Base-by-base conservation (phyloP, 2,113 vertebrate species). In the Hemichromis elongatus region DNA sequence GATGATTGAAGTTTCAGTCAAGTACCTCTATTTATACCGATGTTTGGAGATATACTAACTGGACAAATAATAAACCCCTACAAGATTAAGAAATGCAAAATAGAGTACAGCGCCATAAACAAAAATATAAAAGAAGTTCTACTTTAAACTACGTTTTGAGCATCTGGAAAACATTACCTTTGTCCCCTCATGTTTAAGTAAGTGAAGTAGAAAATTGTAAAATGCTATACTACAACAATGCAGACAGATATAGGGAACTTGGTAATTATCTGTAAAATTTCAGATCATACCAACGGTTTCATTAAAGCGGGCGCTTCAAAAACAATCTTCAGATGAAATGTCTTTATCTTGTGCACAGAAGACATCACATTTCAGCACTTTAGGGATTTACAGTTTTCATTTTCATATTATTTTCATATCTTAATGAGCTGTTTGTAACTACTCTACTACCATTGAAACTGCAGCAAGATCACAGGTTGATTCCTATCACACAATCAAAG, bases 21-120 rank as follows among this genome's bases (percentile, higher is more conserved):
- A 30, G 26, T 30, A 75, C 0, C 16, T 50, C 26, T 3, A 28
- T 47, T 70, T 0, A 45, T 28, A 50, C 42, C 10, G 40, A 77
- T 18, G 26, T 53, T 30, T 53, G 70, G 45, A 75, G 16, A 18
- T 0, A 28, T 52, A 0, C 24, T 52, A 50, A 61, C 0, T 40
- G 26, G 4, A 75, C 18, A 50, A 75, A 75, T 50, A 75, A 6
- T 45, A 30, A 80, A 79, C 42, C 24, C 0, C 2, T 26, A 6
- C n/a, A 18, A 18, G 30, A n/a, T 59, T 24, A 59, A 57, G 35
- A 26, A 3, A 18, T 6, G n/a, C 24, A 54, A 68, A 75, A 26
- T 24, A 33, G 6, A 1, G 5, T 26, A 30, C 3, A 14, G 9
- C 61, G 13, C 42, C 63, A 47, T 37, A 24, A 82, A 24, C 33